Evolutionary conservation across 2,113 vertebrate genomes (phyloP).

Genomic region (Camelus bactrianus): DNA sequence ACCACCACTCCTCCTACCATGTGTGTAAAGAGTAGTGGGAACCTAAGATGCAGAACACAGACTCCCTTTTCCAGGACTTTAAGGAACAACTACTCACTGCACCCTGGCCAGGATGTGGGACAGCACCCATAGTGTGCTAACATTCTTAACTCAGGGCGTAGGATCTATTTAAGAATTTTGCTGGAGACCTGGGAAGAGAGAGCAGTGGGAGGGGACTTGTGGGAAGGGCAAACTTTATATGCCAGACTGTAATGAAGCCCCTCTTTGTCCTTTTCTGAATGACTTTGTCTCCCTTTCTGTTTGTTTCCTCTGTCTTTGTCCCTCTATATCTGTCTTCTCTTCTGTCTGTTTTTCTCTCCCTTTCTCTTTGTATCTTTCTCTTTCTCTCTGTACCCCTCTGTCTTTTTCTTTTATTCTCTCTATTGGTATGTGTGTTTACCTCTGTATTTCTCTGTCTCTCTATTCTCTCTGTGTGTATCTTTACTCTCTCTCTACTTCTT

Average conservation of each 20-base stretch:
- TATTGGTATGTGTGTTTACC: neutral
- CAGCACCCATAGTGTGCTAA: neutral
- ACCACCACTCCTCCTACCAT: neutral
- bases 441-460: neutral
- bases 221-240: neutral
- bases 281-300: neutral
- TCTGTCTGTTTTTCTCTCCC: neutral
- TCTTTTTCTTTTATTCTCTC: slow-evolving; percentile 10
- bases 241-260: neutral
- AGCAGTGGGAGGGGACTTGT: neutral
- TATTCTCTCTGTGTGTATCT: neutral
- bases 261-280: neutral
- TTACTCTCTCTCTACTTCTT: neutral
- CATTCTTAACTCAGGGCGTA: neutral
- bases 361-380: neutral
- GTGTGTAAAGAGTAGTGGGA: neutral
- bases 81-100: neutral
- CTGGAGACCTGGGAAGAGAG: neutral
- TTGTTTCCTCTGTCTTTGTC: neutral
- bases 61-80: neutral
- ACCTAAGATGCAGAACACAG: neutral
- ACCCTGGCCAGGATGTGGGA: neutral
- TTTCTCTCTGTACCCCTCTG: neutral
- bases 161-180: neutral
- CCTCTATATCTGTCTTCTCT: neutral